These are phyloP conservation scores for Protomyctophum bolini DNA, from an alignment of 2,113 vertebrate genomes.

Conservation along the genomic window DNA sequence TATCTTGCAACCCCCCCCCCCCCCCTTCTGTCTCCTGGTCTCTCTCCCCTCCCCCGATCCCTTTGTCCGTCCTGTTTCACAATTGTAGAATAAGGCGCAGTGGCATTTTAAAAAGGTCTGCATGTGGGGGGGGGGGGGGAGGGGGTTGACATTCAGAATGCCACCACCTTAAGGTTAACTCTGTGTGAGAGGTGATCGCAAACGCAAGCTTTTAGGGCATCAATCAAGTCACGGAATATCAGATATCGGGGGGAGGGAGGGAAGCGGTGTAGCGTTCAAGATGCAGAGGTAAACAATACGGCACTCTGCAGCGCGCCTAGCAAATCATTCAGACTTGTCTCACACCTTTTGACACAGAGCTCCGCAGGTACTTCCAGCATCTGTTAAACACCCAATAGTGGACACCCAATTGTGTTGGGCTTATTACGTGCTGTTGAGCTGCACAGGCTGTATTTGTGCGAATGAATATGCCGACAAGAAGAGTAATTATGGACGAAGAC, in stretches of 20 bases:
- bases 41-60: neutral
- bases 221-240: constrained; percentile 52
- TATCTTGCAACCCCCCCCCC: constrained; percentile 35
- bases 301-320: constrained; percentile 23
- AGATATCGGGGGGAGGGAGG: constrained; percentile 21
- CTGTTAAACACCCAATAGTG: constrained; percentile 24
- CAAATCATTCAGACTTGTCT: constrained; percentile 34
- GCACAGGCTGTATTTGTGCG: constrained; percentile 37
- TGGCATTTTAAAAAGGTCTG: constrained; percentile 79
- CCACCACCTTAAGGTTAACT: constrained; percentile 77
- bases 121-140: constrained; percentile 45
- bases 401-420: constrained; percentile 5
- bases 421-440: neutral
- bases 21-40: neutral
- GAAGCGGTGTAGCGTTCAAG: constrained; percentile 24
- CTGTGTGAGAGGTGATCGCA: constrained; percentile 57
- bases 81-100: constrained; percentile 67
- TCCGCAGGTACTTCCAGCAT: constrained; percentile 15
- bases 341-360: constrained; percentile 28
- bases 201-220: constrained; percentile 63
- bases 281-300: constrained; percentile 55
- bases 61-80: constrained; percentile 66
- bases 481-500: constrained; percentile 21
- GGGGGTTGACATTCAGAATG: constrained; percentile 75
- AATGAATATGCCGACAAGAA: constrained; percentile 41